phyloP scores from a whole-genome alignment of 2,797 vertebrate species.

The Adelosebastes latens region DNA sequence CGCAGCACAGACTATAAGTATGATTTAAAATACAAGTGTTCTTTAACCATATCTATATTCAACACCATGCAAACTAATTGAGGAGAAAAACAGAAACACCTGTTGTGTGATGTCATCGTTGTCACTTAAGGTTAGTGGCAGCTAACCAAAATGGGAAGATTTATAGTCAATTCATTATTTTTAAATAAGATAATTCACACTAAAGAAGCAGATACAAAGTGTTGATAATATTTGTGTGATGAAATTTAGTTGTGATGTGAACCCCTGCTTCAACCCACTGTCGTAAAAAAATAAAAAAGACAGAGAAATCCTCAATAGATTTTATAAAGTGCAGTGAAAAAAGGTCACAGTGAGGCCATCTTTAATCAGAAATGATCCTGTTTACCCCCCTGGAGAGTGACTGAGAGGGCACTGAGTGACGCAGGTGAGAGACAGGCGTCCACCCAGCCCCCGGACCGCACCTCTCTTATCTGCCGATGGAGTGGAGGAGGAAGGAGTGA shows the following conservation, averaged over 20 bases:
- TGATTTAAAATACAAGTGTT: background rate
- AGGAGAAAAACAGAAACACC: background rate
- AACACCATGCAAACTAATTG: background rate
- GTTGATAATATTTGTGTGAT: background rate
- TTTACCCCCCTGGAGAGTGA: constrained; percentile 74
- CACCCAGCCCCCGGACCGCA: constrained; percentile 77
- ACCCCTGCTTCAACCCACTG: background rate
- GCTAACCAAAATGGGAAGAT: background rate
- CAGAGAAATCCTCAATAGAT: background rate
- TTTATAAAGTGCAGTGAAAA: constrained; percentile 12
- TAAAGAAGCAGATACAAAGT: background rate
- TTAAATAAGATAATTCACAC: background rate
- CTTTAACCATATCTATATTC: background rate
- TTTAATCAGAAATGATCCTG: constrained; percentile 66
- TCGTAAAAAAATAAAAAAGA: background rate
- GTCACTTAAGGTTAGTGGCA: background rate
- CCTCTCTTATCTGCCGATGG: constrained; percentile 75
- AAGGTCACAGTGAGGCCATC: constrained; percentile 60
- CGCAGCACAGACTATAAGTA: background rate
- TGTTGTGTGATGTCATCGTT: background rate
- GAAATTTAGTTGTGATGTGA: background rate
- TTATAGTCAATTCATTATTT: background rate
- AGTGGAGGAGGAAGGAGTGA: constrained; percentile 79
- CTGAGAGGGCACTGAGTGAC: constrained; percentile 84
- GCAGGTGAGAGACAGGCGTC: constrained; percentile 86